Evolutionary conservation across 2,113 vertebrate genomes (phyloP), one percentile per base, ranked within the genome.

Genomic region (Prochilodus magdalenae): DNA sequence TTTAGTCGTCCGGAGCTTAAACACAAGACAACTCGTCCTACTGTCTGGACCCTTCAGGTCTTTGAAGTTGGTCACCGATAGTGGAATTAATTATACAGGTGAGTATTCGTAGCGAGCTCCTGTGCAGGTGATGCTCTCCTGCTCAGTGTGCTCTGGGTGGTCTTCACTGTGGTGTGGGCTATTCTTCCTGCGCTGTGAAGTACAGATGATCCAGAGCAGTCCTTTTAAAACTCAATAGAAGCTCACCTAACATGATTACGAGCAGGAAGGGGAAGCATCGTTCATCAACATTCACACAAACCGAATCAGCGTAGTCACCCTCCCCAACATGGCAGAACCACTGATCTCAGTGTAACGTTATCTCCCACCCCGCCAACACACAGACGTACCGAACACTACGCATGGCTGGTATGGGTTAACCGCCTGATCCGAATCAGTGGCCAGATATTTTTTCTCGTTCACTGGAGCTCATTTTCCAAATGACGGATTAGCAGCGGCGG

Each of bases 81-180:
- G n/a, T n/a, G n/a, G n/a, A n/a, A n/a, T n/a, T n/a, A n/a, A n/a
- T n/a, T n/a, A n/a, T n/a, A n/a, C n/a, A n/a, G n/a, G n/a, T n/a
- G n/a, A n/a, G n/a, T n/a, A n/a, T n/a, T n/a, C n/a, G n/a, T n/a
- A n/a, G n/a, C n/a, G n/a, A n/a, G n/a, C n/a, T n/a, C n/a, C n/a
- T n/a, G n/a, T n/a, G n/a, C n/a, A n/a, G n/a, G n/a, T n/a, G n/a
- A n/a, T n/a, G n/a, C n/a, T 55, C 62, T 57, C 47, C 16, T 75
- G 20, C 7, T 55, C 22, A 5, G 13, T 6, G 1, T 27, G 20
- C 33, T 55, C 40, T 47, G 2, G 2, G 86, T 84, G 87, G 55
- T 81, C 77, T 86, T 76, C 85, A 75, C 63, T 8, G 76, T 81
- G 30, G 22, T 36, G 22, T 26, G n/a, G n/a, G 24, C 57, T 60